Base-by-base conservation (phyloP, 1,140 invertebrate species). In the Drosophila sp. region DNA sequence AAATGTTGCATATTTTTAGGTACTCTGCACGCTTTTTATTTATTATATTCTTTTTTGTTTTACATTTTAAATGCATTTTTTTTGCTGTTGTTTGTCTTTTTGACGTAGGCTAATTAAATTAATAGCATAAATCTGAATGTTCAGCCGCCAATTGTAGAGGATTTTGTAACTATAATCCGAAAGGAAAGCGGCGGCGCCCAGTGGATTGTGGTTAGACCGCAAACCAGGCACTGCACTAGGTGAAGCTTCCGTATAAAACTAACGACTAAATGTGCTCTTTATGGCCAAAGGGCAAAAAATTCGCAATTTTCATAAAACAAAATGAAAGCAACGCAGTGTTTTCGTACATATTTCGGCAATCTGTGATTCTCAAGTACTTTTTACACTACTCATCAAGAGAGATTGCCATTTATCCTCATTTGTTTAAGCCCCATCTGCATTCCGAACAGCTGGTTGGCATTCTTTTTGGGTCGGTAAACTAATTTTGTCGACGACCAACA, bases 41-140 rank as follows among this genome's bases (percentile, higher is more conserved):
- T 32, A 76, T 84, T 84, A 76, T 76, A 76, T 72, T 84, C 66
- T 35, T 55, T 50, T 65, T 44, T 60, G 3, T 27, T 4, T 4
- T 44, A 41, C 58, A 40, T 60, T 41, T 60, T 41, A 60, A 38
- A 60, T 29, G 35, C 58, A 41, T 17, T 63, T 44, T 4, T 67
- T 61, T 58, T 70, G 62, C 68, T 69, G 50, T 4, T 68, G 47
- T 57, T 60, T n/a, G 41, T 57, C 60, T 65, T 56, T 60, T 56
- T 60, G 57, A 72, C 44, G 23, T 50, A 50, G 69, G 74, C 79
- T 87, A 82, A 87, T 86, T 86, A 65, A 86, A 86, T 86, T 83
- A 86, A 83, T 79, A 47, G 72, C 76, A 44, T 47, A 83, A 70
- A 82, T 68, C 68, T 56, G 61, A 50, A 50, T 50, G 44, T 25